These are phyloP conservation scores for Platycercus adscitus DNA, from an alignment of 2,113 vertebrate genomes.

Conservation along the genomic window DNA sequence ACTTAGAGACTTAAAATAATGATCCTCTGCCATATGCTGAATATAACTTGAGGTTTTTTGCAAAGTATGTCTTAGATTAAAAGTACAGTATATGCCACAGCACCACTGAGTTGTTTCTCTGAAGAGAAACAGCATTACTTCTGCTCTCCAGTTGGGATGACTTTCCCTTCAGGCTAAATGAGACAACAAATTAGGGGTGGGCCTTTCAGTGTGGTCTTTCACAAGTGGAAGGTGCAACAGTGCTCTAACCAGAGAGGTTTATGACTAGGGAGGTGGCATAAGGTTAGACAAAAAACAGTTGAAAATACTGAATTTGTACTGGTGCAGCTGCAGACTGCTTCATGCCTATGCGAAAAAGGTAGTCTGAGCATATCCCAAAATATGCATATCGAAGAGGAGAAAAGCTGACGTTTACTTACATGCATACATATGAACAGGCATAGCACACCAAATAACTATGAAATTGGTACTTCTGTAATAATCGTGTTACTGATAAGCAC, in stretches of 20 bases:
- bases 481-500: not conserved
- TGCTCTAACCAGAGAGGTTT: conserved; percentile 59
- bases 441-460: not conserved
- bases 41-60: conserved; percentile 75
- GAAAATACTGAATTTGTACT: conserved; percentile 9
- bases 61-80: conserved; percentile 78
- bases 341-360: not conserved
- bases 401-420: not conserved
- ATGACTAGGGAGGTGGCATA: conserved; percentile 40
- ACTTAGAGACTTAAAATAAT: conserved; percentile 77
- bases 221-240: conserved; percentile 41
- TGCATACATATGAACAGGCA: fast-evolving
- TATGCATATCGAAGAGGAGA: not conserved
- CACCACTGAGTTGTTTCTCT: conserved; percentile 52
- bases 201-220: conserved; percentile 83
- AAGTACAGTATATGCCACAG: conserved; percentile 47
- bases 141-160: conserved; percentile 7
- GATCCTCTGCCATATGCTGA: conserved; percentile 76
- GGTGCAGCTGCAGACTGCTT: not conserved
- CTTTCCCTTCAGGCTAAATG: conserved; percentile 63
- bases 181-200: conserved; percentile 61
- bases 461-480: not conserved
- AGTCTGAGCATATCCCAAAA: not conserved
- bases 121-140: conserved; percentile 46
- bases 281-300: conserved; percentile 62